These are phyloP conservation scores for Hirundichthys speculiger DNA, from an alignment of 2,113 vertebrate genomes.

Conservation along the genomic window DNA sequence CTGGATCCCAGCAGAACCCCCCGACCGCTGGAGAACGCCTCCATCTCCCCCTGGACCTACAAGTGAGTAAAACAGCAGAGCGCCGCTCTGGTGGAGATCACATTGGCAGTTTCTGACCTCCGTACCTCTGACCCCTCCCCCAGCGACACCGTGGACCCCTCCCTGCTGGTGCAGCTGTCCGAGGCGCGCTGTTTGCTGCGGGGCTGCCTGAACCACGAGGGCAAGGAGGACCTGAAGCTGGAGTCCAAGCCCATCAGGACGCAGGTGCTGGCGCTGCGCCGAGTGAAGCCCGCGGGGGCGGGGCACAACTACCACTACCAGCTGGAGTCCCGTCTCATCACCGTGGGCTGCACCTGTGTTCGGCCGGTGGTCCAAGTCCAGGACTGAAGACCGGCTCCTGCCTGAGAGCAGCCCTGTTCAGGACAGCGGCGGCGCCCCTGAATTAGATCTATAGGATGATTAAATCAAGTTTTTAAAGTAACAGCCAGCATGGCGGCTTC, in stretches of 20 bases:
- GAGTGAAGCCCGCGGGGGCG: slow-evolving; percentile 56
- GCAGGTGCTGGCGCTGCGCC: slow-evolving; percentile 85
- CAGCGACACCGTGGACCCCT: slow-evolving; percentile 33
- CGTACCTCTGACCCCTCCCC: background rate
- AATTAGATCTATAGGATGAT: too few species aligned
- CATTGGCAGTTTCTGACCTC: background rate
- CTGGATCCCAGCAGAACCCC: background rate
- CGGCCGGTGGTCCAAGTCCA: slow-evolving; percentile 50
- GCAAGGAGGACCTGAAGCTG: slow-evolving; percentile 76
- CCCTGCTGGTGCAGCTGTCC: slow-evolving; percentile 69
- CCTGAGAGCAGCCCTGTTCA: background rate
- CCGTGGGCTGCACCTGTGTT: slow-evolving; percentile 90
- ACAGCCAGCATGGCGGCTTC: too few species aligned
- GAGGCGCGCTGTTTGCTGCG: slow-evolving; percentile 83
- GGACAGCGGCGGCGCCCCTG: too few species aligned
- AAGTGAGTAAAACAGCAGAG: slow-evolving; percentile 44
- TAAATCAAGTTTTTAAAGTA: too few species aligned
- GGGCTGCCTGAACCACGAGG: slow-evolving; percentile 74
- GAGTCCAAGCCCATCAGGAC: slow-evolving; percentile 85
- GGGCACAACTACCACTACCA: slow-evolving; percentile 60
- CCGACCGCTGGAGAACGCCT: slow-evolving; percentile 61
- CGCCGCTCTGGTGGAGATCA: accelerated
- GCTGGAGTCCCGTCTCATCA: slow-evolving; percentile 83
- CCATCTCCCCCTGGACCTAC: slow-evolving; percentile 80
- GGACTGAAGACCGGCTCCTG: slow-evolving; percentile 24